These are phyloP conservation scores for Druon quercuslanigerum DNA, from an alignment of 1,140 invertebrate species.

Conservation along the genomic window DNA sequence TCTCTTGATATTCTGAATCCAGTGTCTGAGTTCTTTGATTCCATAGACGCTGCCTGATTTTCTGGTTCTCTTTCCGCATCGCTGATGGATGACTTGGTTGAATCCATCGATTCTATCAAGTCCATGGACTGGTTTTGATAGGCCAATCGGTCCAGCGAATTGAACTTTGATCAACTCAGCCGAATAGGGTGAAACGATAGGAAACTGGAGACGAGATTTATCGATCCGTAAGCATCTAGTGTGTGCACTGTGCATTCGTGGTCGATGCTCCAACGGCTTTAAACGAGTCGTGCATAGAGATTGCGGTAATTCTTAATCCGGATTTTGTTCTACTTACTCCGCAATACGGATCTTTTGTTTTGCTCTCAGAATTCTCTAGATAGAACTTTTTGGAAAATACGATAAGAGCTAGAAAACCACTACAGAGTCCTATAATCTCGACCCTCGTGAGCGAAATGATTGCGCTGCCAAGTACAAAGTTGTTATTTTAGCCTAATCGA, in stretches of 20 bases:
- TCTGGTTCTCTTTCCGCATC: conserved; percentile 8
- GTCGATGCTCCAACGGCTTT: conserved; percentile 40
- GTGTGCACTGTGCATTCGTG: conserved; percentile 33
- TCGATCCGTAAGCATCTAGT: conserved; percentile 6
- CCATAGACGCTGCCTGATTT: conserved; percentile 33
- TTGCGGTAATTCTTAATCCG: conserved; percentile 54
- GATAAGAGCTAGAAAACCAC: conserved; percentile 26
- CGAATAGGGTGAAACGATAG: conserved; percentile 25
- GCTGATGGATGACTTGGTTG: conserved; percentile 4
- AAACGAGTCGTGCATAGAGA: conserved; percentile 39
- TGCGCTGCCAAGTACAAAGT: background rate
- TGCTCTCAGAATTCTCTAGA: background rate
- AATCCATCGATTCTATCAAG: conserved; percentile 22
- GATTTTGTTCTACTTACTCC: conserved; percentile 48
- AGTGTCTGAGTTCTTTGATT: conserved; percentile 16
- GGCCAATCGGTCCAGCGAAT: conserved; percentile 49
- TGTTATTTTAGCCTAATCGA: background rate
- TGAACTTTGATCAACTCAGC: conserved; percentile 48
- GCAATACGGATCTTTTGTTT: conserved; percentile 37
- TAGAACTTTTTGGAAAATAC: conserved; percentile 5
- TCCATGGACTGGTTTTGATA: conserved; percentile 40
- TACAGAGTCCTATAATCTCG: conserved; percentile 11
- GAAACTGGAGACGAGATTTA: conserved; percentile 26
- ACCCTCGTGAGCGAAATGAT: background rate
- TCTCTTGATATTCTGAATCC: conserved; percentile 10